Evolutionary conservation across 2,797 vertebrate species (phyloP).

Genomic region (Amblyraja radiata): DNA sequence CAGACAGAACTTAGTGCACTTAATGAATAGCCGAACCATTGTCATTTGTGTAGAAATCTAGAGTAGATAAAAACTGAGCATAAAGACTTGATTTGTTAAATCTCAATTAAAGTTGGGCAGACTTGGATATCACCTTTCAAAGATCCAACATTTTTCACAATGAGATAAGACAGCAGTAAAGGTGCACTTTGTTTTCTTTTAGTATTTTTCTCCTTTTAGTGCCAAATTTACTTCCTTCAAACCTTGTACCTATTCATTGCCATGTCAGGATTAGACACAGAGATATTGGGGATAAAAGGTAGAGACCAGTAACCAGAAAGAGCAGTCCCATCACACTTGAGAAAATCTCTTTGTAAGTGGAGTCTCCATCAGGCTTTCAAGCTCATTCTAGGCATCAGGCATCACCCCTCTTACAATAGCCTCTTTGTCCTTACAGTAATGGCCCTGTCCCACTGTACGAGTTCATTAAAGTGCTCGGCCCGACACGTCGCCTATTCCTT

Average conservation of each 20-base stretch:
- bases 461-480: too few species aligned
- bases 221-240: conserved; percentile 34
- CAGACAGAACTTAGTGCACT: neutral
- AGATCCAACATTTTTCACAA: conserved; percentile 31
- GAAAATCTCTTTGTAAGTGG: conserved; percentile 25
- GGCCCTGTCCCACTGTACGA: too few species aligned
- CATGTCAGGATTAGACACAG: neutral
- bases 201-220: neutral
- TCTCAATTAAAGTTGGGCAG: neutral
- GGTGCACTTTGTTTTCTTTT: neutral
- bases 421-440: neutral
- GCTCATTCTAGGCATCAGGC: neutral
- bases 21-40: neutral
- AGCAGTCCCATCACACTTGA: conserved; percentile 18
- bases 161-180: conserved; percentile 19
- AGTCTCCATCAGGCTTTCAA: neutral
- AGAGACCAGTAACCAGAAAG: neutral
- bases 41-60: neutral
- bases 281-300: conserved; percentile 17
- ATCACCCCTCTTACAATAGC: conserved; percentile 21
- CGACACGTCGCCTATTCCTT: too few species aligned
- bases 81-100: neutral
- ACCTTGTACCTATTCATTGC: conserved; percentile 10
- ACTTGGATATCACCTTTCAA: conserved; percentile 21
- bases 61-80: neutral